A percentile compares a stretch with the other conserved stretches of the same genome.
Evolutionary conservation across 2,888 invertebrate genomes (phyloP).

Genomic region (Zhengitettix transpicula): DNA sequence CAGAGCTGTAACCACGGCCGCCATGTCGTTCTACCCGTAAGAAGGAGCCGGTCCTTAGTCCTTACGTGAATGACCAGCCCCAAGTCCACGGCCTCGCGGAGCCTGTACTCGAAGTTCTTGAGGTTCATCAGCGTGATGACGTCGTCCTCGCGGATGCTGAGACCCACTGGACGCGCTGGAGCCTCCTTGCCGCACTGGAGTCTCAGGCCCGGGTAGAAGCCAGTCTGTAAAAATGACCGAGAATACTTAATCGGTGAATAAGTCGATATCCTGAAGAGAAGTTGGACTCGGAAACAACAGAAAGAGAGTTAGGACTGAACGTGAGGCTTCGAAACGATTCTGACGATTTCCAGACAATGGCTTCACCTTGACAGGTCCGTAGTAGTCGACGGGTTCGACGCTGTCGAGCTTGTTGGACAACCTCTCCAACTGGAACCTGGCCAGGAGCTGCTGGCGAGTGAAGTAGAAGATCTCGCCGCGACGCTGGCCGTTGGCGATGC

Average conservation of each 20-base stretch:
- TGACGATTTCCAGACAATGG: no score
- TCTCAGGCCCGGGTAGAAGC: conserved; percentile 37
- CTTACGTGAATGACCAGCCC: conserved; percentile 26
- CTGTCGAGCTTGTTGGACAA: conserved; percentile 51
- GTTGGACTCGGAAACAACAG: no score
- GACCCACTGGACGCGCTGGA: conserved; percentile 32
- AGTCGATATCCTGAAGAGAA: no score
- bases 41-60: neutral
- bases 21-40: neutral
- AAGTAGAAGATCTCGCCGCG: conserved; percentile 29
- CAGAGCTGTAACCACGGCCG: neutral
- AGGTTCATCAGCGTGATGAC: conserved; percentile 16
- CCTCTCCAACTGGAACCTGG: conserved; percentile 59
- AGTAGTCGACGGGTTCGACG: conserved; percentile 38
- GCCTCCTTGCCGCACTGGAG: conserved; percentile 36
- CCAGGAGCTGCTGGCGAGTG: conserved; percentile 46
- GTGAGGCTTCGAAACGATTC: no score
- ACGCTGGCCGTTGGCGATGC: conserved; percentile 26
- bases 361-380: conserved; percentile 16
- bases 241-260: no score
- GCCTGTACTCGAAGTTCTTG: conserved; percentile 33
- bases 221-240: conserved; percentile 3
- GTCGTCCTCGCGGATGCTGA: neutral
- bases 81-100: conserved; percentile 37
- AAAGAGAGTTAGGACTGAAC: no score